Evolutionary conservation across 2,113 vertebrate genomes (phyloP), one percentile per base, ranked within the genome.

Genomic region (Eurystomus gularis): DNA sequence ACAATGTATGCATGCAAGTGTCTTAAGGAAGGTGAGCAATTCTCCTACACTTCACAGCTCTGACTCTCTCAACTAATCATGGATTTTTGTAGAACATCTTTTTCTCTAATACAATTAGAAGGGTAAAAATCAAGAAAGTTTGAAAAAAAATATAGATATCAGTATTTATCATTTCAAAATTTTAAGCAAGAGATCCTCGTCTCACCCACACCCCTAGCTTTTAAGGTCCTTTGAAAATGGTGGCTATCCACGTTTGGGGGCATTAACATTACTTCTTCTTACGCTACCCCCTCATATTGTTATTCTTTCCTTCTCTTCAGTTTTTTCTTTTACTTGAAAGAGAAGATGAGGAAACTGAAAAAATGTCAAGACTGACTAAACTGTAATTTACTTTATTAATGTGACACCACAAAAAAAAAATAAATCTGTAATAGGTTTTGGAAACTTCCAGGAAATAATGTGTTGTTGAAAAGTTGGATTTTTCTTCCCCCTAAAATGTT

Each of bases 401-500:
- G 20, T 17, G 17, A 9, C n/a, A 60, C 6, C 0, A 0, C 17
- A 57, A 65, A 82, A 3, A 40, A 68, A 65, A 65, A 65, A 65
- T 29, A 9, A 12, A 10, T 15, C 4, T 11, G 2, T 21, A 76
- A 31, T 16, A 58, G 11, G 7, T 77, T 70, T 54, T 69, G 40
- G 68, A 90, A 82, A 39, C 35, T 61, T 69, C 7, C 37, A 80
- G 31, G 37, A 76, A 86, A 57, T 16, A 65, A 46, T 3, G 8
- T 13, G 7, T 16, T 61, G 13, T 62, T 77, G 60, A 80, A 88
- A 82, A 79, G 10, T 24, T 54, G 37, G 12, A 57, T 37, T 88
- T 84, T 68, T 42, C 23, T 64, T 51, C 0, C 0, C 7, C 11
- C 4, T 3, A 10, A 62, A 68, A 35, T 8, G 0, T 55, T 71